Conservation (phyloP, 2,797 vertebrate species). For the Parambassis ranga region DNA sequence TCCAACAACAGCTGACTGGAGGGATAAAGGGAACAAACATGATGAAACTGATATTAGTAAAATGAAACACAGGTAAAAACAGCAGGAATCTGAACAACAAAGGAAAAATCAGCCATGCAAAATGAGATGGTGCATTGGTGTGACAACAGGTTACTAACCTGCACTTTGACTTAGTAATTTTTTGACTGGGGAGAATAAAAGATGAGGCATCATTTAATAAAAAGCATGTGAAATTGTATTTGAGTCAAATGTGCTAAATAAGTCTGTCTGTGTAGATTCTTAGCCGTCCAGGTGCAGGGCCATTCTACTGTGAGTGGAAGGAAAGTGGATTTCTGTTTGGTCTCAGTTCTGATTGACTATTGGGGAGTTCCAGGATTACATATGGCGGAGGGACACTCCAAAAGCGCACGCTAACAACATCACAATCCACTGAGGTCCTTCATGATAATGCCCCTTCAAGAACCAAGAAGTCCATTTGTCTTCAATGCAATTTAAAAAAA, state of each 20-base stretch:
- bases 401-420: too few relatives aligned
- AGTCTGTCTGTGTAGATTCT: too few relatives aligned
- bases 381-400: too few relatives aligned
- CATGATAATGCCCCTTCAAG: too few relatives aligned
- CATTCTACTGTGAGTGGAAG: too few relatives aligned
- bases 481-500: too few relatives aligned
- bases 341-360: too few relatives aligned
- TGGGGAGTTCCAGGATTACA: too few relatives aligned
- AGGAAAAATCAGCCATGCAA: slow-evolving; percentile 35
- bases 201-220: slow-evolving; percentile 44
- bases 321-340: too few relatives aligned
- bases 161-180: slow-evolving; percentile 97
- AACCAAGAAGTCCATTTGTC: too few relatives aligned
- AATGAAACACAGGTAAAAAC: slow-evolving; percentile 5
- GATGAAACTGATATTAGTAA: slow-evolving; percentile 8
- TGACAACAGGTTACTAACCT: slow-evolving; percentile 86
- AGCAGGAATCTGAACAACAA: slow-evolving; percentile 3
- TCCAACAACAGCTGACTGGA: neutral
- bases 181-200: slow-evolving; percentile 88
- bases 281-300: too few relatives aligned
- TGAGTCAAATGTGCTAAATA: neutral
- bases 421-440: too few relatives aligned
- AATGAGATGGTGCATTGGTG: slow-evolving; percentile 26
- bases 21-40: neutral
- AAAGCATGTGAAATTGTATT: neutral